Percentiles rank a stretch among this genome's conserved stretches.
These are phyloP conservation scores for Rhodinocichla rosea DNA, from an alignment of 2,113 vertebrate genomes.

Conservation along the genomic window DNA sequence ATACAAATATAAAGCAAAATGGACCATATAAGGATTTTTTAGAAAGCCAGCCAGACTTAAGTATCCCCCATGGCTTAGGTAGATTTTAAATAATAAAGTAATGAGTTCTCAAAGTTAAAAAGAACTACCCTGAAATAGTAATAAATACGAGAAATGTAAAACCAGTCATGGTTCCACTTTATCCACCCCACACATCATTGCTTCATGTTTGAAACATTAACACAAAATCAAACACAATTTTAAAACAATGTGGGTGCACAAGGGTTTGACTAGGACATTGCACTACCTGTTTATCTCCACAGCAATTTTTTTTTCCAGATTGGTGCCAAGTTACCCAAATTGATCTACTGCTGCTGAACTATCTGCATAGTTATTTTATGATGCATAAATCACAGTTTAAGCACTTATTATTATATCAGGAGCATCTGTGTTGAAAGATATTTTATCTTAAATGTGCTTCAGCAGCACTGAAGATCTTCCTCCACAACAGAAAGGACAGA, in stretches of 20 bases:
- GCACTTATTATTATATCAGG: neutral
- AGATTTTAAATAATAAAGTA: neutral
- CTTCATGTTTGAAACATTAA: neutral
- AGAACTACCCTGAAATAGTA: neutral
- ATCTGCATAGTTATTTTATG: neutral
- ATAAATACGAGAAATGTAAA: neutral
- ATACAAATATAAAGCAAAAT: neutral
- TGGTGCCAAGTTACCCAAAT: neutral
- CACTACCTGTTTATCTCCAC: neutral
- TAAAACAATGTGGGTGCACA: neutral
- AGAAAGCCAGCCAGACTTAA: neutral
- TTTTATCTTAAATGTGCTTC: neutral
- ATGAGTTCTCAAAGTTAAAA: neutral
- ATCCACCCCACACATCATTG: neutral
- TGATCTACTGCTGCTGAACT: neutral
- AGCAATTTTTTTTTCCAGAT: neutral
- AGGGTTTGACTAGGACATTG: neutral
- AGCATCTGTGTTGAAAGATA: neutral
- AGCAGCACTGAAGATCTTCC: neutral
- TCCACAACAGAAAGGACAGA: neutral
- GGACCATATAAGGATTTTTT: neutral
- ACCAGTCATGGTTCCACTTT: neutral
- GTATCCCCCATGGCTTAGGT: neutral
- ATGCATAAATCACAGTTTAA: neutral
- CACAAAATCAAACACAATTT: neutral